phyloP scores from a whole-genome alignment of 2,888 invertebrate species.

The Dicycla oo region DNA sequence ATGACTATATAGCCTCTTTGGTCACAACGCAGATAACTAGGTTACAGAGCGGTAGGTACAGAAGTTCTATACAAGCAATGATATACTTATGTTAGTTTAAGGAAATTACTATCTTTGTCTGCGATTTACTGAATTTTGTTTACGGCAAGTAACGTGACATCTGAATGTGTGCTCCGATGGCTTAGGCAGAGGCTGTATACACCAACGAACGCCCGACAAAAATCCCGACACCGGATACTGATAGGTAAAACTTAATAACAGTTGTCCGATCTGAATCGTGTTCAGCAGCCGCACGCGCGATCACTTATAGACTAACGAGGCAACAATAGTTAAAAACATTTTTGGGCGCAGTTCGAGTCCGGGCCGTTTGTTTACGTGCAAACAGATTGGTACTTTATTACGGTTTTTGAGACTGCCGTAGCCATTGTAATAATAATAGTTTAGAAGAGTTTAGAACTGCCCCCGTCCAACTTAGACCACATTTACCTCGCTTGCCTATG shows the following conservation, averaged over 20 bases:
- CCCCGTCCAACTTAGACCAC: too few species aligned
- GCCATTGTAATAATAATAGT: too few species aligned
- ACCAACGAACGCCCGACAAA: neutral
- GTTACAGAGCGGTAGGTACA: neutral
- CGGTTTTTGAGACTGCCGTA: too few species aligned
- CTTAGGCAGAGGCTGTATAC: neutral
- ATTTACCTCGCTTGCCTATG: too few species aligned
- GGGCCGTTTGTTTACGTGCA: too few species aligned
- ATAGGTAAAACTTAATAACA: too few species aligned
- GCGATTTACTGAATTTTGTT: neutral
- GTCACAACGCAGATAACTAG: neutral
- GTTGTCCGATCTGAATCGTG: neutral
- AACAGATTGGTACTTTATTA: too few species aligned
- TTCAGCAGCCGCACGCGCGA: neutral
- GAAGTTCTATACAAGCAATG: neutral
- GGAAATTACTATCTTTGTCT: neutral
- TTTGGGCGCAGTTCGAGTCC: too few species aligned
- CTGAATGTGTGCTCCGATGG: neutral
- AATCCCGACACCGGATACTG: too few species aligned
- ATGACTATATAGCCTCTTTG: too few species aligned
- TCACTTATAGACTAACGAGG: neutral
- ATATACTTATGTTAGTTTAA: neutral
- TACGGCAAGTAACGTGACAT: neutral
- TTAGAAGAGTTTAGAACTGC: too few species aligned
- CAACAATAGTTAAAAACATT: too few species aligned